A percentile compares a stretch with the other conserved stretches of the same genome.
phyloP scores from a whole-genome alignment of 2,113 vertebrate genomes.

The Aphelocoma coerulescens region DNA sequence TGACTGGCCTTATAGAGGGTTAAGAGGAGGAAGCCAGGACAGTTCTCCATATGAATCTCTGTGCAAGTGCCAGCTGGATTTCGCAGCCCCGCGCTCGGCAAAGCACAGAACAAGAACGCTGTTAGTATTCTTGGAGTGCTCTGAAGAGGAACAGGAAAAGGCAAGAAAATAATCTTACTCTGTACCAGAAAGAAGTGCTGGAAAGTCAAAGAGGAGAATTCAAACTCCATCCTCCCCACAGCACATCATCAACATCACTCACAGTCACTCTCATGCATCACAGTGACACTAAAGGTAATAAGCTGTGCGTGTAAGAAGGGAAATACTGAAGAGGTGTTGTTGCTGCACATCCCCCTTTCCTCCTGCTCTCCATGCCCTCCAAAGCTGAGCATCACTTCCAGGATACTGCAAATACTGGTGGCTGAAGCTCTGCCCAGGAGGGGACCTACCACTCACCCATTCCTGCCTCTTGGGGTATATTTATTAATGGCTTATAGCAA shows the following conservation, averaged over 20 bases:
- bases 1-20: background rate
- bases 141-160: slow-evolving; percentile 42
- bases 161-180: slow-evolving; percentile 39
- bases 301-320: background rate
- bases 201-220: slow-evolving; percentile 43
- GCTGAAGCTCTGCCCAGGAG: background rate
- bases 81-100: background rate
- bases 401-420: background rate
- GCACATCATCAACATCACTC: slow-evolving; percentile 24
- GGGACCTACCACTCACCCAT: background rate
- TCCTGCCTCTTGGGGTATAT: background rate
- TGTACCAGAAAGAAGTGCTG: slow-evolving; percentile 26
- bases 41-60: slow-evolving; percentile 47
- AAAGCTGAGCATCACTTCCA: background rate
- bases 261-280: slow-evolving; percentile 31
- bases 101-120: background rate
- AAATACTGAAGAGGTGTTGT: background rate
- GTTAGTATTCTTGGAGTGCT: slow-evolving; percentile 55
- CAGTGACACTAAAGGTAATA: slow-evolving; percentile 11
- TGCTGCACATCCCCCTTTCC: background rate
- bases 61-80: slow-evolving; percentile 46
- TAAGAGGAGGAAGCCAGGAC: slow-evolving; percentile 33
- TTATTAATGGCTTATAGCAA: background rate
- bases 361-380: background rate
- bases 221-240: background rate